Evolutionary conservation across 2,113 vertebrate species (phyloP).

Genomic region (Bubo blakistoni): DNA sequence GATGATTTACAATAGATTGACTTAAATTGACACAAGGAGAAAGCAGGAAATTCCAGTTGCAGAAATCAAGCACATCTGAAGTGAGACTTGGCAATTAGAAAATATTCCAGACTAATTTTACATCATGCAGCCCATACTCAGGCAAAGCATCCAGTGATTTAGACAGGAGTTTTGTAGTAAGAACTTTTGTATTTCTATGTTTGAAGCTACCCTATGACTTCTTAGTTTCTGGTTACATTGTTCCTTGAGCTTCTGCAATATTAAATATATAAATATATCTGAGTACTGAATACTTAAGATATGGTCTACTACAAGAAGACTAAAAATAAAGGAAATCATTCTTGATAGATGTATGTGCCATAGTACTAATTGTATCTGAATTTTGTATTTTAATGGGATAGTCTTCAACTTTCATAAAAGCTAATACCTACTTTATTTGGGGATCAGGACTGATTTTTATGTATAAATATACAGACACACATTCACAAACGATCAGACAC

Average conservation of each 20-base stretch:
- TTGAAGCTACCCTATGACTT: not conserved
- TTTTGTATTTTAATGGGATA: not conserved
- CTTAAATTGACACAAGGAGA: not conserved
- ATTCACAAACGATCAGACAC: not conserved
- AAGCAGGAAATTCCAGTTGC: not conserved
- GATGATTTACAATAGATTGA: not conserved
- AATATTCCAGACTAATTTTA: not conserved
- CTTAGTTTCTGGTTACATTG: not conserved
- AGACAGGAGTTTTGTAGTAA: not conserved
- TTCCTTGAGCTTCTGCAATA: not conserved
- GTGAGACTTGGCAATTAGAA: not conserved
- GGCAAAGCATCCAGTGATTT: not conserved
- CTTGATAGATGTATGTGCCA: not conserved
- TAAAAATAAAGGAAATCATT: not conserved
- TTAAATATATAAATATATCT: not conserved
- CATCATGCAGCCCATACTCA: not conserved
- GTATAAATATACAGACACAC: not conserved
- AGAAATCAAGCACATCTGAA: not conserved
- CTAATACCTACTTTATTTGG: not conserved
- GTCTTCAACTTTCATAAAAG: not conserved
- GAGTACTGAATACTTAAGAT: not conserved
- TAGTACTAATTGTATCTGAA: not conserved
- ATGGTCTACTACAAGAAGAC: not conserved
- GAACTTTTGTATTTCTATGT: not conserved
- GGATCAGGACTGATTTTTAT: not conserved